These are phyloP conservation scores for Cyrtorhinus lividipennis DNA, from an alignment of 1,140 invertebrate species.

Conservation along the genomic window DNA sequence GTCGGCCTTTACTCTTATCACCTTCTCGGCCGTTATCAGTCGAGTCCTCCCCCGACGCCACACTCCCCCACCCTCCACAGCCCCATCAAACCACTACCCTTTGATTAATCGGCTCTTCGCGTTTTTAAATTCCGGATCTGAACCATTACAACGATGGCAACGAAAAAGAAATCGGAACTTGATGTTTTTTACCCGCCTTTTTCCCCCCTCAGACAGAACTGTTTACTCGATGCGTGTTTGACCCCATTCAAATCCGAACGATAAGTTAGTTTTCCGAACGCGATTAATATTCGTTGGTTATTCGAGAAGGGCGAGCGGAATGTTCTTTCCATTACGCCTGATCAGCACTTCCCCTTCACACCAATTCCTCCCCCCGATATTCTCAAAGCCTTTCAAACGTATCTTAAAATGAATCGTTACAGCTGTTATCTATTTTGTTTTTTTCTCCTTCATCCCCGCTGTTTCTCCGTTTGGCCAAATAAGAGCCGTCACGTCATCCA, in stretches of 20 bases:
- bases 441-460: background rate
- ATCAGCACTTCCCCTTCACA: background rate
- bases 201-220: too few species aligned
- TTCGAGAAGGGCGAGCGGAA: background rate
- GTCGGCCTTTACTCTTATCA: too few species aligned
- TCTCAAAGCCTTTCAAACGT: constrained; percentile 10
- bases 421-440: background rate
- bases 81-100: background rate
- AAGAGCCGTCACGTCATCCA: background rate
- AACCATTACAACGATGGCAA: background rate
- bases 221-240: constrained; percentile 1
- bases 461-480: background rate
- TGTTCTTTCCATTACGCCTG: constrained; percentile 2
- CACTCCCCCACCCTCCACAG: too few species aligned
- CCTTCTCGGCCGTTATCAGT: too few species aligned
- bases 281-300: constrained; percentile 4
- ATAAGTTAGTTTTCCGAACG: constrained; percentile 8
- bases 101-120: constrained; percentile 8
- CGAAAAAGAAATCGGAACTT: too few species aligned
- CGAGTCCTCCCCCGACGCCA: too few species aligned
- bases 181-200: background rate
- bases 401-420: background rate
- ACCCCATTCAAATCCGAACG: background rate
- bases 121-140: constrained; percentile 6
- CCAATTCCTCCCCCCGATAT: background rate